Evolutionary conservation across 2,888 invertebrate genomes (phyloP), one percentile per base, ranked within the genome.

Genomic region (Rhopalosiphum nymphaeae): DNA sequence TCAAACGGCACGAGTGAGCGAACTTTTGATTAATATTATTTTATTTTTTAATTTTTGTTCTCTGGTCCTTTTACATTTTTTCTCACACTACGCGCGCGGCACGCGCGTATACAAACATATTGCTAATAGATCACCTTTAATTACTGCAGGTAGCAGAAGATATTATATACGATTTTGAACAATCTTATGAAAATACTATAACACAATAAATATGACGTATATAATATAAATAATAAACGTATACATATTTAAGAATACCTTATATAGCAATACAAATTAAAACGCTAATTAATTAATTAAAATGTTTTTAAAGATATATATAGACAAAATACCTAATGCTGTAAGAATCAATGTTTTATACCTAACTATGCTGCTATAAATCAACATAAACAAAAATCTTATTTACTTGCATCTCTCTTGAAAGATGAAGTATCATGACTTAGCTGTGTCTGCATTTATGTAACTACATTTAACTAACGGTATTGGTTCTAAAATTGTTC

Each of bases 1-100:
- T 95, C 95, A 88, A 95, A 95, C 95, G 95, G 95, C 94, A 95
- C 95, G 89, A 95, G 95, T 95, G 95, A 95, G 95, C 95, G 89
- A n/a, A 16, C 88, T 25, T 56, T 86, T 36, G 36, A 36, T 36
- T 7, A 36, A 16, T 67, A 67, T n/a, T 67, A 36, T 67, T 67
- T 36, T 61, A 13, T 67, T 67, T 36, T 78, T 36, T 4, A 36
- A 36, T 16, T 16, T n/a, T 67, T 4, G 67, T 36, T 67, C 21
- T 78, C 36, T n/a, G 7, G 16, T 21, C 21, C 21, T 78, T 78
- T 1, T 7, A 42, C 16, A 21, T 13, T 46, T 67, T 67, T 36
- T 67, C 36, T 36, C 21, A 42, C 21, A 42, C 7, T 21, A 25
- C 36, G 36, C 78, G 21, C 53, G 21, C 53, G 53, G 21, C 53